Conservation (phyloP, 2,113 vertebrate species). For the Gopherus evgoodei region DNA sequence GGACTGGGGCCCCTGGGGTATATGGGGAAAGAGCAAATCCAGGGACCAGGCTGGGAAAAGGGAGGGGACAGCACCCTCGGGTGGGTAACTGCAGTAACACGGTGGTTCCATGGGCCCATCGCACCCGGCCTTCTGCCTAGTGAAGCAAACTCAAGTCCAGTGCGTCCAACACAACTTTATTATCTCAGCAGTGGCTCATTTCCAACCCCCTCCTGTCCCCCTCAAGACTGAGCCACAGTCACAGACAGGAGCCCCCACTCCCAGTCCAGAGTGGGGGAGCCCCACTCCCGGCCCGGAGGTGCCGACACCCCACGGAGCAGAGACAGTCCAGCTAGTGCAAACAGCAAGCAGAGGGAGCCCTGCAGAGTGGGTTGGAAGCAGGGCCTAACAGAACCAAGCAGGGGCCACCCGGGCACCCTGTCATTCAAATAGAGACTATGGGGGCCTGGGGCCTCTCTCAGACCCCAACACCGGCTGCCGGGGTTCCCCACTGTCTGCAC, state of each 20-base stretch:
- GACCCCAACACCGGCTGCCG: too few species aligned
- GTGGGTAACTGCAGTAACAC: neutral
- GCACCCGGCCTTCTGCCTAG: neutral
- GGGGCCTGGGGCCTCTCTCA: too few species aligned
- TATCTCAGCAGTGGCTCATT: neutral
- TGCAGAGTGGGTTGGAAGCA: neutral
- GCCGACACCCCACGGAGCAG: too few species aligned
- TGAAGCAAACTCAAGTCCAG: too few species aligned
- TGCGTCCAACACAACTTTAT: neutral
- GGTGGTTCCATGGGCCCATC: neutral
- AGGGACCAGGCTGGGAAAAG: neutral
- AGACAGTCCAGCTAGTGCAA: neutral
- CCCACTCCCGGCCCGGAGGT: rapidly evolving
- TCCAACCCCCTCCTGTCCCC: neutral
- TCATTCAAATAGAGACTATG: too few species aligned
- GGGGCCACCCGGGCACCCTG: too few species aligned
- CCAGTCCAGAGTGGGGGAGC: neutral
- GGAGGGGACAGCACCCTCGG: neutral
- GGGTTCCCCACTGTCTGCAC: too few species aligned
- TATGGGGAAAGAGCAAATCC: neutral
- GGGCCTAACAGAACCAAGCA: too few species aligned
- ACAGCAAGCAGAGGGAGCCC: neutral
- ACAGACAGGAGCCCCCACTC: neutral
- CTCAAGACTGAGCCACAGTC: neutral
- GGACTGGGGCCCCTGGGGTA: too few species aligned